Conservation (phyloP, 1,140 invertebrate genomes). For the Trinorchestia longiramus region DNA sequence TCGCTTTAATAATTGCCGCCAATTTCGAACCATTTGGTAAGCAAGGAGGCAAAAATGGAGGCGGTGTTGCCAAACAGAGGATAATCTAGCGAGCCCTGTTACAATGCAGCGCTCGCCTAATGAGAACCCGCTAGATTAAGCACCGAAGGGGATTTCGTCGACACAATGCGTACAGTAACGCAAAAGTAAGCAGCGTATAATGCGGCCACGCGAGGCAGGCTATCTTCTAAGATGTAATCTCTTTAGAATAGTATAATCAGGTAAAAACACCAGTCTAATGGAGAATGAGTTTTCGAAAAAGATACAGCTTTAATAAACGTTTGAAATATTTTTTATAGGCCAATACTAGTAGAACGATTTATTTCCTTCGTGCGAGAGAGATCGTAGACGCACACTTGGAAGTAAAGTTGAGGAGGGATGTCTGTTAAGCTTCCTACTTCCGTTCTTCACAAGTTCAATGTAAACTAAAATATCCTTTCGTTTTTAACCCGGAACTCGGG, state of each 20-base stretch:
- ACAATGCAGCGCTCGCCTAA: neutral
- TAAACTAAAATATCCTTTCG: no score
- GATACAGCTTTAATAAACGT: neutral
- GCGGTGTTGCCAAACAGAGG: slow-evolving; percentile 48
- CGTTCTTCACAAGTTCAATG: no score
- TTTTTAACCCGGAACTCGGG: no score
- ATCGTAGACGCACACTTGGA: no score
- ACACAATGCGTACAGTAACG: neutral
- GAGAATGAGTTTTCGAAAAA: neutral
- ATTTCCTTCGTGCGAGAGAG: no score
- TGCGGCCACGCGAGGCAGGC: neutral
- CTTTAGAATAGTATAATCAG: neutral
- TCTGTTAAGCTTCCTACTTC: no score
- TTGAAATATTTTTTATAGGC: no score
- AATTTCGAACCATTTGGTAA: slow-evolving; percentile 19
- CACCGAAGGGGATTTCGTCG: neutral
- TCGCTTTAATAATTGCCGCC: slow-evolving; percentile 40
- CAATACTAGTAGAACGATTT: no score
- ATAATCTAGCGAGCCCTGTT: slow-evolving; percentile 24
- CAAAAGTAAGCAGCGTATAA: neutral
- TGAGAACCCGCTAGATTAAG: slow-evolving; percentile 23
- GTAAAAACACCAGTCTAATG: neutral
- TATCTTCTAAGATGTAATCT: neutral
- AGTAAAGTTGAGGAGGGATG: no score
- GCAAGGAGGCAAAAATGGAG: neutral